phyloP scores from a whole-genome alignment of 2,797 vertebrate species.

The Oreortyx pictus region DNA sequence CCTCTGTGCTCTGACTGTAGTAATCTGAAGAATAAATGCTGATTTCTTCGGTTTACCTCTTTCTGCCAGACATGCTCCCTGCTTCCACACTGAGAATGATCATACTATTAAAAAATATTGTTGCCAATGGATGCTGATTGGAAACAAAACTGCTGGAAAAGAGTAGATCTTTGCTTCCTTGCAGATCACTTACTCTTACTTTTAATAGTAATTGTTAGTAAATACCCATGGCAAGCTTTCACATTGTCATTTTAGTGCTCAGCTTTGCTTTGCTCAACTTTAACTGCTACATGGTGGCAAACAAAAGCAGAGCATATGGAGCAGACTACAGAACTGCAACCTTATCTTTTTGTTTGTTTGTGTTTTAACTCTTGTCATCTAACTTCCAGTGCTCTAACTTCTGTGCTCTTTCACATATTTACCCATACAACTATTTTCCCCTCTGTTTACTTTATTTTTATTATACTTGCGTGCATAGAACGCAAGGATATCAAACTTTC shows the following conservation, averaged over 20 bases:
- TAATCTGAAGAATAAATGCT: neutral
- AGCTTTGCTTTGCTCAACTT: neutral
- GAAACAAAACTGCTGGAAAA: neutral
- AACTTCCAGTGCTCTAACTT: conserved; percentile 12
- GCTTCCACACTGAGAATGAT: neutral
- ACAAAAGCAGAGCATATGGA: neutral
- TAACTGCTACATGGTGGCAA: neutral
- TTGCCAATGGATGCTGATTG: conserved; percentile 28
- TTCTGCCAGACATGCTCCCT: neutral
- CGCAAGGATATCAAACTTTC: conserved; percentile 8
- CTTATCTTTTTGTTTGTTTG: neutral
- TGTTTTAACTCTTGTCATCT: neutral
- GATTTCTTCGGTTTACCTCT: neutral
- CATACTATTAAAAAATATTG: neutral
- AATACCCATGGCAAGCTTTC: neutral
- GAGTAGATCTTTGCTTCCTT: conserved; percentile 19
- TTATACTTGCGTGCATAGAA: neutral
- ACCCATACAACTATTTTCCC: neutral
- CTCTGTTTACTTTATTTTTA: neutral
- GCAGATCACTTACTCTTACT: neutral
- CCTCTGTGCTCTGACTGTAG: neutral
- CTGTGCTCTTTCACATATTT: neutral
- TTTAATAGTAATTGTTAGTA: neutral
- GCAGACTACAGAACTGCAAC: neutral
- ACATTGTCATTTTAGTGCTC: neutral